Evolutionary conservation across 1,140 invertebrate species (phyloP), one percentile per base, ranked within the genome.

Genomic region (Camponotus floridanus): DNA sequence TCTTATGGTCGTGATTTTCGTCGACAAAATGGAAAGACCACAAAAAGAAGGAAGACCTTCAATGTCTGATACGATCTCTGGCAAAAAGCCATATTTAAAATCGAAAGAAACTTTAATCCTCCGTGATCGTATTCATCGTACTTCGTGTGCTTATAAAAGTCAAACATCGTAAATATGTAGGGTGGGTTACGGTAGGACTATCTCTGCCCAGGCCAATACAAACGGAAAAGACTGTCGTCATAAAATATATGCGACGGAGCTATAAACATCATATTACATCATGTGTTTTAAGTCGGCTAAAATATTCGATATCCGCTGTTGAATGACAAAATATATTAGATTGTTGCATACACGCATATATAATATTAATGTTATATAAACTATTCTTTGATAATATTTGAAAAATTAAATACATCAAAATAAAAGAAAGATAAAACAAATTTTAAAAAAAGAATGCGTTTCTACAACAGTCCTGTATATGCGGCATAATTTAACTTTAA

Each of bases 81-180:
- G 88, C 90, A 87, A n/a, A 26, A 36, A 71, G 90, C 90, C 90
- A 91, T 76, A n/a, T 42, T 39, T 26, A 68, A 73, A 89, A 90
- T 85, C 81, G 80, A 89, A 86, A 71, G 55, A 21, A 55, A 48
- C 65, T 73, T 81, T 64, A 67, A 7, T 48, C 76, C 21, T 15
- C 26, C 64, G 9, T 42, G 39, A n/a, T 57, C 70, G 78, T 73
- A 76, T 81, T 51, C 48, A 11, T 85, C 39, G 51, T n/a, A 1
- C 48, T 57, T 79, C 62, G 61, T 57, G 48, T 65, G 31, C 70
- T 51, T 76, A 65, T 76, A 55, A 74, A 85, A 48, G 74, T 59
- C 68, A 80, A 88, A 88, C 84, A 83, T 86, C 73, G 84, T 83
- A 51, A 88, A 67, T 71, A 83, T 45, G 71, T 7, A 31, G 45